A percentile compares a stretch with the other conserved stretches of the same genome.
phyloP scores from a whole-genome alignment of 2,888 invertebrate species.

The Torymus tubicola region DNA sequence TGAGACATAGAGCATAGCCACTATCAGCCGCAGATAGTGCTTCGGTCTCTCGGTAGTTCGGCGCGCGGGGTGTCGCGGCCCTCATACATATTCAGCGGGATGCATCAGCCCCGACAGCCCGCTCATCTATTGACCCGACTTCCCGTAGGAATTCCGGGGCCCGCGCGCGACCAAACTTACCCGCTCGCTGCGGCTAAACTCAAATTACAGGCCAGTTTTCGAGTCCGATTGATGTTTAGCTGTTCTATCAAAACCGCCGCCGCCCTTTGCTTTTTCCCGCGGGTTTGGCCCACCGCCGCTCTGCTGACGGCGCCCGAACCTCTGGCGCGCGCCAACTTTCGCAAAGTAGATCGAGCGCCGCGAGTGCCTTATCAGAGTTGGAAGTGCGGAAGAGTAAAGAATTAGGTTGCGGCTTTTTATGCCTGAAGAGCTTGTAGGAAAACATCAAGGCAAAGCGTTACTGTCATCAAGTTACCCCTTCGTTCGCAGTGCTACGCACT shows the following conservation, averaged over 20 bases:
- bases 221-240: constrained; percentile 75
- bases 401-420: too few relatives aligned
- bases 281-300: too few relatives aligned
- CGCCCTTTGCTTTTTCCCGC: too few relatives aligned
- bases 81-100: constrained; percentile 82
- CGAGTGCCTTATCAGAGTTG: too few relatives aligned
- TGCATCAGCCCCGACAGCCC: constrained; percentile 78
- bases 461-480: too few relatives aligned
- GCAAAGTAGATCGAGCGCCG: too few relatives aligned
- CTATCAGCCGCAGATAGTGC: constrained; percentile 76
- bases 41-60: constrained; percentile 70
- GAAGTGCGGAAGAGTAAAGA: too few relatives aligned
- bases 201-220: constrained; percentile 75
- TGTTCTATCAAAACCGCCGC: constrained; percentile 70
- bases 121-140: constrained; percentile 72
- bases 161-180: constrained; percentile 70
- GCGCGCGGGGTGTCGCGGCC: constrained; percentile 73
- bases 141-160: constrained; percentile 64
- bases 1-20: constrained; percentile 74
- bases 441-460: too few relatives aligned
- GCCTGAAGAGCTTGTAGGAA: too few relatives aligned
- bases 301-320: too few relatives aligned
- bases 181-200: constrained; percentile 67
- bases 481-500: too few relatives aligned
- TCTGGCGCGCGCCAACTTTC: background rate